Evolutionary conservation across 1,140 invertebrate genomes (phyloP), one percentile per base, ranked within the genome.

Genomic region (Trissolcus basalis): DNA sequence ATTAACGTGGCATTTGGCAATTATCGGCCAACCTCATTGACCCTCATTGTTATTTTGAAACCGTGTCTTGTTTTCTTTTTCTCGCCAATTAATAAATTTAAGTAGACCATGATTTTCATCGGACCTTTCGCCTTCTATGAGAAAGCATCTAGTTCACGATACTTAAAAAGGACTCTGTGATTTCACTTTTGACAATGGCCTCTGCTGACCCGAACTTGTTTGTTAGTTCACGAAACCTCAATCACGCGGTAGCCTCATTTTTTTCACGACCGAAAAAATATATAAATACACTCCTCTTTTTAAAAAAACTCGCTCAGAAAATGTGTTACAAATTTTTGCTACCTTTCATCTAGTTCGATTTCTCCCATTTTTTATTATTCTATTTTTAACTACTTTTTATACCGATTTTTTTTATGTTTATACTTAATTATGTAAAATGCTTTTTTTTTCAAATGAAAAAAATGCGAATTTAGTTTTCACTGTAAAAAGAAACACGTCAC

Each of bases 111-210:
- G 54, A 67, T 47, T 53, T 53, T 58, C 44, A 47, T 53, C 39
- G 58, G 19, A 59, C 71, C 64, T 75, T 75, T 75, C 64, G 64
- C 64, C 41, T 68, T 68, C 55, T 58, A 63, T 53, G 67, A 67
- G 71, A 73, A 68, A 74, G 65, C 60, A 43, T 56, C 56, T 64
- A 64, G 56, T 45, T 61, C 48, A 58, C 41, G 15, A 55, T 39
- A 27, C 35, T n/a, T n/a, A n/a, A n/a, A n/a, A n/a, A n/a, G n/a
- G n/a, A n/a, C n/a, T n/a, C n/a, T n/a, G n/a, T 79, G 82, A 79
- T 88, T 88, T 88, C 87, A 87, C 87, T 88, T 88, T 88, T 88
- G 87, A 83, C 86, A 87, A 88, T 88, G 87, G 86, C 86, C 86
- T 88, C 84, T 82, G 77, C 65, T 80, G 63, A 77, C 67, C 74